Evolutionary conservation across 2,797 vertebrate species (phyloP).

Genomic region (Pangasius macronema): DNA sequence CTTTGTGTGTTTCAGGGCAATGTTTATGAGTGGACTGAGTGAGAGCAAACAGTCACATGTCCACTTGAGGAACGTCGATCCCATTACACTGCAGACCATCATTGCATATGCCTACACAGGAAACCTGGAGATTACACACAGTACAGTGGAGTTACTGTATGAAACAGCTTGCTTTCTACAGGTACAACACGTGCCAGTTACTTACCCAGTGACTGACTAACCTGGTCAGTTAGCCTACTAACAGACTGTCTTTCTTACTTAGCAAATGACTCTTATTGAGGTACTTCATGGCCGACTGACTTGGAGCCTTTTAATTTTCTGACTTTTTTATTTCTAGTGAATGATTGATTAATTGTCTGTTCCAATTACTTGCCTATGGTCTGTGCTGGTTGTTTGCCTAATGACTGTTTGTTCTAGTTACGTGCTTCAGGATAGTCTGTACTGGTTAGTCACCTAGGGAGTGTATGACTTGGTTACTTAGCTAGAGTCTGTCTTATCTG

Average conservation of each 20-base stretch:
- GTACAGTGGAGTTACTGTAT: conserved; percentile 96
- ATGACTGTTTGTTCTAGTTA: neutral
- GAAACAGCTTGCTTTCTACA: conserved; percentile 98
- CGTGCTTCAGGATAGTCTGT: neutral
- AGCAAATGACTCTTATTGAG: neutral
- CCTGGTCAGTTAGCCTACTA: neutral
- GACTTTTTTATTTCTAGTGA: neutral
- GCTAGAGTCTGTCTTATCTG: neutral
- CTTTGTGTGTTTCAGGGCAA: conserved; percentile 79
- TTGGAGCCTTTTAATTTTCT: neutral
- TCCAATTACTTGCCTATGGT: neutral
- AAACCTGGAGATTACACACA: conserved; percentile 90
- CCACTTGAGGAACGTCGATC: conserved; percentile 94
- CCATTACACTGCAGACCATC: conserved; percentile 92
- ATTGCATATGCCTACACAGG: conserved; percentile 98
- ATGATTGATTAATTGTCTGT: neutral
- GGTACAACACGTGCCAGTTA: conserved; percentile 68
- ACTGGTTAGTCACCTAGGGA: neutral
- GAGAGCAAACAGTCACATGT: conserved; percentile 98
- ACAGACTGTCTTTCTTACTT: neutral
- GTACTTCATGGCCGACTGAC: neutral
- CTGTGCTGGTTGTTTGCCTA: neutral
- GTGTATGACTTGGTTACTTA: neutral
- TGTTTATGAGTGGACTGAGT: conserved; percentile 98
- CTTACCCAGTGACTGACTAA: neutral